Evolutionary conservation across 2,888 invertebrate species (phyloP).

Genomic region (Cryptocephalus primarius): DNA sequence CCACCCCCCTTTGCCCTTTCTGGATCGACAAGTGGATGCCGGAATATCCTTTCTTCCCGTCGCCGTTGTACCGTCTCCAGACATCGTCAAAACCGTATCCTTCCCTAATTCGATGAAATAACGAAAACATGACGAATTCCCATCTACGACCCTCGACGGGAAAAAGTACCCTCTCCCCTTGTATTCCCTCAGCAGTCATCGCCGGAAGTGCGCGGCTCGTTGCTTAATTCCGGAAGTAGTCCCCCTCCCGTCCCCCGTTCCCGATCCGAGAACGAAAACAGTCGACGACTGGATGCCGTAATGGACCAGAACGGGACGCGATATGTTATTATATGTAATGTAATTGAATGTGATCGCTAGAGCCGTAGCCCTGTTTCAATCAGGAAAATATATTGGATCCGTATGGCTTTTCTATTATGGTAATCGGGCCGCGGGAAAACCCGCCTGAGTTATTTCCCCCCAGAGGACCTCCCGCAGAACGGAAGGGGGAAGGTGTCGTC

Average conservation of each 20-base stretch:
- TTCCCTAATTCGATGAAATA: neutral
- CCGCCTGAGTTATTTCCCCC: neutral
- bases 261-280: conserved; percentile 11
- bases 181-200: conserved; percentile 12
- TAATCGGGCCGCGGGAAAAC: neutral
- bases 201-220: conserved; percentile 24
- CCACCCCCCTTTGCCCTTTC: too few relatives aligned
- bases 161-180: neutral
- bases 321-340: conserved; percentile 17
- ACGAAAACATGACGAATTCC: neutral
- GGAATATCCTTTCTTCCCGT: too few relatives aligned
- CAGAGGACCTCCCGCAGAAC: neutral
- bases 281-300: conserved; percentile 5
- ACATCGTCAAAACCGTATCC: too few relatives aligned
- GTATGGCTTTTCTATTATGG: conserved; percentile 2
- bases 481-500: too few relatives aligned
- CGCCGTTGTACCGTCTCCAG: too few relatives aligned
- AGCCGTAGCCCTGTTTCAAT: neutral
- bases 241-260: conserved; percentile 12
- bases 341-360: conserved; percentile 8
- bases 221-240: conserved; percentile 27
- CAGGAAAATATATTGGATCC: neutral
- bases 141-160: neutral
- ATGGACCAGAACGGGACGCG: conserved; percentile 15
- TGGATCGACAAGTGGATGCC: too few relatives aligned